Evolutionary conservation across 2,888 invertebrate species (phyloP).

Genomic region (Stegophylla sp.): DNA sequence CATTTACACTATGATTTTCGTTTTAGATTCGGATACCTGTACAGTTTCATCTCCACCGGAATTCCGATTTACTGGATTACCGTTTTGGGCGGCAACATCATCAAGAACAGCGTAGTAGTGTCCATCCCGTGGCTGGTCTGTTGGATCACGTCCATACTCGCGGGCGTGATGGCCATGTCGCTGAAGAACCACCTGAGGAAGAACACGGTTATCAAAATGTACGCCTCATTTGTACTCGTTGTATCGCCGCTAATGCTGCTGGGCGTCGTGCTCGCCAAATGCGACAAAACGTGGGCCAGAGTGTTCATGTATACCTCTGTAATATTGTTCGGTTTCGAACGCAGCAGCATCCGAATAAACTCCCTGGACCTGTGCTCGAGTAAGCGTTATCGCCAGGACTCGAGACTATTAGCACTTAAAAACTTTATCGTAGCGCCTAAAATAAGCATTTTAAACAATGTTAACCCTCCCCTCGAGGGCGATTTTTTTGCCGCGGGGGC

Average conservation of each 20-base stretch:
- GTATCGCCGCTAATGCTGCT: constrained; percentile 27
- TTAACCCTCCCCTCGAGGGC: no score
- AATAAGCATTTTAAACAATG: no score
- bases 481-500: no score
- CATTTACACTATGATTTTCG: neutral
- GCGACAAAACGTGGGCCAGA: neutral
- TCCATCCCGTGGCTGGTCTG: constrained; percentile 7
- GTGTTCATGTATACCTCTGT: neutral
- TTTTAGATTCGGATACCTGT: constrained; percentile 26
- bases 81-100: constrained; percentile 1
- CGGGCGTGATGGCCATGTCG: neutral
- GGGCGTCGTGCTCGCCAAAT: neutral
- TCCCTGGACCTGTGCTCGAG: constrained; percentile 35
- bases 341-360: constrained; percentile 39
- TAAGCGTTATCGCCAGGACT: neutral
- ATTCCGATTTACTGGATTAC: constrained; percentile 8
- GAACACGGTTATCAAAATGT: neutral
- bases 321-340: constrained; percentile 23
- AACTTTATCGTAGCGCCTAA: no score
- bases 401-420: no score
- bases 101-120: neutral
- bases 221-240: constrained; percentile 16
- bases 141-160: constrained; percentile 3
- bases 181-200: neutral
- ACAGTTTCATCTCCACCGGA: constrained; percentile 14